Base-by-base conservation (phyloP, 2,113 vertebrate species). In the Cheilinus undulatus region DNA sequence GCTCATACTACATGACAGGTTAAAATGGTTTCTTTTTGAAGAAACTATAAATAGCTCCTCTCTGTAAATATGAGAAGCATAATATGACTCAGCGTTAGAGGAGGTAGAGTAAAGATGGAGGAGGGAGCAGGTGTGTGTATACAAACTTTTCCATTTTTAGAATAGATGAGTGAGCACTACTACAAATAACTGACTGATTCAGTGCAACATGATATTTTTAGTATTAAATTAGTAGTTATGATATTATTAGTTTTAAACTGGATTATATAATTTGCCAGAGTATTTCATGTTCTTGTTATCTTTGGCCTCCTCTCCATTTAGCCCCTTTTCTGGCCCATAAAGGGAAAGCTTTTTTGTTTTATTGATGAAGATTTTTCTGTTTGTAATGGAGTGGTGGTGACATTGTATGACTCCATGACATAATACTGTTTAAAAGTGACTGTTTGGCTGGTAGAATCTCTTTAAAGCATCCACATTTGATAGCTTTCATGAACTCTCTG, bases 71-170 rank as follows among this genome's bases (percentile, higher is more conserved):
- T 59, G 23, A 50, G 40, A 59, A 59, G 45, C 34, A 63, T 69
- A 61, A 51, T 26, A 51, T 78, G 69, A 80, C 57, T 68, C 66
- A 71, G 70, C 45, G 27, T 42, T 42, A 17, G 14, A 2, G 40
- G 17, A 19, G 19, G 19, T 42, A 5, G 40, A 42, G 40, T 17
- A 42, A 17, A 51, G 34, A 40, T 23, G 28, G 27, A 63, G 14
- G 17, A 69, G 7, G 36, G 63, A 17, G 38, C 13, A 14, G 14
- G 13, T 74, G 24, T 30, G 34, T 58, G 42, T 0, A 1, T 27
- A 52, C 56, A 48, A 42, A 24, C 1, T 4, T 7, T 78, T 66
- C 59, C 72, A 65, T 61, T 76, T 77, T 67, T 65, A 76, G 40
- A 42, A 42, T 3, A 42, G 40, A 42, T 6, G 40, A 19, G 13